phyloP scores from a whole-genome alignment of 2,888 invertebrate species.

The Machimus atricapillus region DNA sequence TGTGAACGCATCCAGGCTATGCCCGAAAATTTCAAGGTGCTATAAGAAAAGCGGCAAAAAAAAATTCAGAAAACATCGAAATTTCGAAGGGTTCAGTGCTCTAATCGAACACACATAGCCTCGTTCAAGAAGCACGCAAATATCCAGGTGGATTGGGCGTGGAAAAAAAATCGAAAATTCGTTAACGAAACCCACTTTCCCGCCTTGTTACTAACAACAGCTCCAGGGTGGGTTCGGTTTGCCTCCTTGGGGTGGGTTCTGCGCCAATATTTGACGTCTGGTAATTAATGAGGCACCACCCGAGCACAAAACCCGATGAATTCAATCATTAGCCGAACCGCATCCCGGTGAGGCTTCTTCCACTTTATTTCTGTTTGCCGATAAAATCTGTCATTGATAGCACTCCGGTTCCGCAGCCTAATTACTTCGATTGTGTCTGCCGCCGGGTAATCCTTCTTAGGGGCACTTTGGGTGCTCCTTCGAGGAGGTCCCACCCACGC shows the following conservation, averaged over 20 bases:
- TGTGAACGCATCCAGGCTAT: background rate
- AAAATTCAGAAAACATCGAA: background rate
- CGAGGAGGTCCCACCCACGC: background rate
- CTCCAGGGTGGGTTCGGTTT: background rate
- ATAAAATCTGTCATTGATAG: constrained; percentile 25
- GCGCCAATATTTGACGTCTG: constrained; percentile 4
- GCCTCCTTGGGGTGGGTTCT: background rate
- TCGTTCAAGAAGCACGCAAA: background rate
- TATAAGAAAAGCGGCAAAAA: background rate
- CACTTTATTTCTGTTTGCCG: background rate
- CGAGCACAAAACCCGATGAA: constrained; percentile 1
- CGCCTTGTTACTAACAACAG: background rate
- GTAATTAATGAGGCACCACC: constrained; percentile 4
- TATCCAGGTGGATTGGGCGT: background rate
- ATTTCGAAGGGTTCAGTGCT: background rate
- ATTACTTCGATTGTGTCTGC: constrained; percentile 17
- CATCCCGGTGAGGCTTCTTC: background rate
- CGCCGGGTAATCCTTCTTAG: background rate
- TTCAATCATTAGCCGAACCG: background rate
- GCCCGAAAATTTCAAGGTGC: background rate
- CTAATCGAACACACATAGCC: background rate
- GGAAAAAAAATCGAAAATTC: background rate
- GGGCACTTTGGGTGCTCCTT: background rate
- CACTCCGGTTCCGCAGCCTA: background rate
- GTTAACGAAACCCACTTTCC: background rate